Conservation (phyloP, 2,797 vertebrate species). For the Anabacerthia variegaticeps region DNA sequence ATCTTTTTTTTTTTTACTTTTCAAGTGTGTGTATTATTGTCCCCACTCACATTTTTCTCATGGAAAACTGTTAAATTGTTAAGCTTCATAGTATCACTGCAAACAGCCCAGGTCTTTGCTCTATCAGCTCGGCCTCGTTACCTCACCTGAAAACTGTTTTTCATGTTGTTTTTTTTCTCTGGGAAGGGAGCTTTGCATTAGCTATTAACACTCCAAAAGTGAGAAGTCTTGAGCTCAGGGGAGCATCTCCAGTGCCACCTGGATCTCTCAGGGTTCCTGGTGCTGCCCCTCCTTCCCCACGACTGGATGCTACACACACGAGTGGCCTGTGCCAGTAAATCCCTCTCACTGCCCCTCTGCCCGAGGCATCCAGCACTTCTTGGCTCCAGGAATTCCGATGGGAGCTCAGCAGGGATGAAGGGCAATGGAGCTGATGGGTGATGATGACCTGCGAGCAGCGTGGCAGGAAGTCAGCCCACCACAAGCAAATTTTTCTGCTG, state of each 20-base stretch:
- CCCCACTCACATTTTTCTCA: background rate
- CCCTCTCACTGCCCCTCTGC: background rate
- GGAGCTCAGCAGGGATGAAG: constrained; percentile 72
- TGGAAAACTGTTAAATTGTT: background rate
- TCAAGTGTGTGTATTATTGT: fast-evolving
- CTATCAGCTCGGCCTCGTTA: background rate
- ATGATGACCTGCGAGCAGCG: constrained; percentile 73
- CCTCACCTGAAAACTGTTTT: background rate
- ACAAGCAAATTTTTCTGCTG: constrained; percentile 69
- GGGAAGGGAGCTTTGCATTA: background rate
- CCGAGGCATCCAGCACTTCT: background rate
- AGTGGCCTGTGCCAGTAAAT: constrained; percentile 21
- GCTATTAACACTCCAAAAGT: background rate
- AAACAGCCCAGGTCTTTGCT: background rate
- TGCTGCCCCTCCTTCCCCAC: constrained; percentile 11
- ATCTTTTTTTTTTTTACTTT: background rate
- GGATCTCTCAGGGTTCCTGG: background rate
- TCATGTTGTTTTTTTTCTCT: background rate
- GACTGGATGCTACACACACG: background rate
- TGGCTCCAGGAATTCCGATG: background rate
- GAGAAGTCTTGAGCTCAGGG: background rate
- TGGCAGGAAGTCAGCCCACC: constrained; percentile 76
- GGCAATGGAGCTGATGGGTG: constrained; percentile 68
- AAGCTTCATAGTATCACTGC: background rate
- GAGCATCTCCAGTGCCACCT: background rate